phyloP scores from a whole-genome alignment of 2,888 invertebrate genomes.

The Coelinius sp. region DNA sequence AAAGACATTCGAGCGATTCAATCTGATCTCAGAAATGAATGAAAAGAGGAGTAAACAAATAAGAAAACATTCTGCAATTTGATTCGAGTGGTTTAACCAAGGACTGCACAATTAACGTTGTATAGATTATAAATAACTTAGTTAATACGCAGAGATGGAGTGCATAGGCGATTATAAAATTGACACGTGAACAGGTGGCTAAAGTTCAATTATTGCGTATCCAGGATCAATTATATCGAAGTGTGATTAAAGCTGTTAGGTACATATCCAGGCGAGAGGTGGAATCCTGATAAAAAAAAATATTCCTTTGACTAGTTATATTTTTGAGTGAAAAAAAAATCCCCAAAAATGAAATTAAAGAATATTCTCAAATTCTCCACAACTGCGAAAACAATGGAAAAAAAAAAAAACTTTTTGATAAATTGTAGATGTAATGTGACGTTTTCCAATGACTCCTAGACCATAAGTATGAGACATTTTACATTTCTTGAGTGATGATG shows the following conservation, averaged over 20 bases:
- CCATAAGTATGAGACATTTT: conserved; percentile 9
- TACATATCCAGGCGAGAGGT: conserved; percentile 16
- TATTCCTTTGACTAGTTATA: conserved; percentile 24
- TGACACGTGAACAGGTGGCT: not conserved
- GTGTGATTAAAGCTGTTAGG: conserved; percentile 47
- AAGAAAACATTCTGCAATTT: conserved; percentile 42
- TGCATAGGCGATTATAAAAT: not conserved
- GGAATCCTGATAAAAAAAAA: not conserved
- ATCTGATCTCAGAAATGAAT: conserved; percentile 55
- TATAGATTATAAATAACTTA: conserved; percentile 46
- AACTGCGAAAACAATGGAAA: not conserved
- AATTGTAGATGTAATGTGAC: conserved; percentile 16
- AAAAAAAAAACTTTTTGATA: conserved; percentile 3
- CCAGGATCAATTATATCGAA: conserved; percentile 31
- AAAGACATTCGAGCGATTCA: conserved; percentile 49
- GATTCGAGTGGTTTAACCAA: conserved; percentile 40
- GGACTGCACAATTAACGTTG: conserved; percentile 65
- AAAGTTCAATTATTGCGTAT: conserved; percentile 20
- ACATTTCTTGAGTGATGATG: conserved; percentile 10
- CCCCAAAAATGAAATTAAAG: conserved; percentile 21
- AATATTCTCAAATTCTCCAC: not conserved
- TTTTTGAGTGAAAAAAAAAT: conserved; percentile 26
- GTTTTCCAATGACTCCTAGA: conserved; percentile 5
- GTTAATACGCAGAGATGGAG: not conserved
- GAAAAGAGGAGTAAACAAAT: not conserved